Evolutionary conservation across 2,797 vertebrate species (phyloP), one percentile per base, ranked within the genome.

Genomic region (Molossus alvarezi): DNA sequence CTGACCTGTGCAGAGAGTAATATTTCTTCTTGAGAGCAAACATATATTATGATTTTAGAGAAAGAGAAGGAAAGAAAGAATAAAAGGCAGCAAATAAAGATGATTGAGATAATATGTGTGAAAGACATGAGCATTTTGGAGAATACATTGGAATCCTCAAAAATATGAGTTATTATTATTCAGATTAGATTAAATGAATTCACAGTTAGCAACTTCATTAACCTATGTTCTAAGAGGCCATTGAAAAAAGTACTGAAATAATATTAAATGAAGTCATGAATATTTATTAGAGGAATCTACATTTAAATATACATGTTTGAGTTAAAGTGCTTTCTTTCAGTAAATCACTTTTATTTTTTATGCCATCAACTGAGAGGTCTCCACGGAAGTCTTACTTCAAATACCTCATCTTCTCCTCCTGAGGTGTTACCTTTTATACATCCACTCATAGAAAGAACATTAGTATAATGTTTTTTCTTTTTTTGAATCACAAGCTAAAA

Each of bases 161-260:
- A 92, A 88, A 21, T 84, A 53, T 64, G 29, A 92, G 29, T 41
- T 58, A 27, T 89, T 72, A 65, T 91, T 96, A 87, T 73, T 93
- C 45, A 71, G 20, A 90, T 91, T 89, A 87, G 58, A 87, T 41
- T 14, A 91, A 97, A 91, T 95, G 8, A 94, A 96, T 89, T 89
- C 17, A 96, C 93, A 80, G 51, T 87, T 95, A 77, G 37, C 45
- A 95, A 88, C 51, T 93, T 95, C 75, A 81, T 91, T 91, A 97
- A 88, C 82, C 88, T 94, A 76, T 97, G n/a, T 96, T 94, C 91
- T 95, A 85, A 97, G 82, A 90, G 80, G 65, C 55, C 83, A 94
- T 96, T 95, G 90, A 58, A 89, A 90, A 90, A 95, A 91, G 8
- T 48, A 95, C 79, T 95, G 86, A 93, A 96, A 96, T 95, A 80